Conservation (phyloP, 1,140 invertebrate genomes). For the Latrodectus geometricus region DNA sequence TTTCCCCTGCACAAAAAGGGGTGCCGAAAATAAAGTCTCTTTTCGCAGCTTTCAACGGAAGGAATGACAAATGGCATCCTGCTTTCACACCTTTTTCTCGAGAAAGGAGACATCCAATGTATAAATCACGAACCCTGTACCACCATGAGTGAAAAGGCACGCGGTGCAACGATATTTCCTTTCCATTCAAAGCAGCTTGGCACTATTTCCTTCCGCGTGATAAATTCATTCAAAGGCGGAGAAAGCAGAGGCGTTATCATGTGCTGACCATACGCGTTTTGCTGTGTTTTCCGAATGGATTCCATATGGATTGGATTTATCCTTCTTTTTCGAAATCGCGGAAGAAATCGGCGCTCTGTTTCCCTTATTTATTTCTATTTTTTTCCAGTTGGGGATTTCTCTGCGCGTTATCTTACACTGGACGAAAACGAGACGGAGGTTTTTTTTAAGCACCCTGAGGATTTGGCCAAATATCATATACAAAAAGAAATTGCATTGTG, state of each 20-base stretch:
- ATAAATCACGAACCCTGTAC: neutral
- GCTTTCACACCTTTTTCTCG: neutral
- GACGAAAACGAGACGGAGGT: too few species aligned
- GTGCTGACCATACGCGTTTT: neutral
- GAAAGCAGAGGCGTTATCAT: slow-evolving; percentile 6
- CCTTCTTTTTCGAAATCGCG: neutral
- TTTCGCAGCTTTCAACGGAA: neutral
- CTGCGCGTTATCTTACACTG: too few species aligned
- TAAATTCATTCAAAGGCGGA: slow-evolving; percentile 6
- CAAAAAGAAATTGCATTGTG: too few species aligned
- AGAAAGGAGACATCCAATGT: neutral
- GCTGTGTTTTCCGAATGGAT: neutral
- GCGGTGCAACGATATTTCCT: neutral
- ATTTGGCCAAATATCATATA: too few species aligned
- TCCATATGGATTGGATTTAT: neutral
- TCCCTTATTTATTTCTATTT: neutral
- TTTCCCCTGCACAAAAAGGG: too few species aligned
- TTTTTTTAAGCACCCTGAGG: too few species aligned
- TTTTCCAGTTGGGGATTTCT: too few species aligned
- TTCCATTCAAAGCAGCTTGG: neutral
- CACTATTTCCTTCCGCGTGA: slow-evolving; percentile 32
- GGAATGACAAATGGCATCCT: neutral
- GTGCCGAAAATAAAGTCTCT: too few species aligned
- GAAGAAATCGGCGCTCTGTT: neutral
- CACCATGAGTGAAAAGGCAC: neutral